A percentile compares a stretch with the other conserved stretches of the same genome.
These are phyloP conservation scores for Hypena proboscidalis DNA, from an alignment of 2,888 invertebrate species.

Conservation along the genomic window DNA sequence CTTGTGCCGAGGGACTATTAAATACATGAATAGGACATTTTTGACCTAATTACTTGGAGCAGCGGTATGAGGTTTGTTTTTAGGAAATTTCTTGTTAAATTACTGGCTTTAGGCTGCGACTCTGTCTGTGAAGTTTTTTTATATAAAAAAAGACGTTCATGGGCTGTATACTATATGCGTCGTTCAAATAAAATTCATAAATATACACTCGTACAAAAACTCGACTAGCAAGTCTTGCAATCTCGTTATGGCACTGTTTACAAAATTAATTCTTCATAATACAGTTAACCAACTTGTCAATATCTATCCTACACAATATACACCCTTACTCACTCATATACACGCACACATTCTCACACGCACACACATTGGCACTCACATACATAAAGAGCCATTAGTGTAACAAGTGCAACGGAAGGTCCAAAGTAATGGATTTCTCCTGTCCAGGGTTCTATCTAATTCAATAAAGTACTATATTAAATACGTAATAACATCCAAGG, in stretches of 20 bases:
- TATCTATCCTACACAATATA: too few relatives aligned
- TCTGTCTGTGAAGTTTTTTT: too few relatives aligned
- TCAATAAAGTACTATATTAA: conserved; percentile 32
- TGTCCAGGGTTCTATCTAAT: conserved; percentile 49
- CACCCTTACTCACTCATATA: too few relatives aligned
- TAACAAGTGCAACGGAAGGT: conserved; percentile 58
- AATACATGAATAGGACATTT: conserved; percentile 11
- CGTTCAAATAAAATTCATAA: too few relatives aligned
- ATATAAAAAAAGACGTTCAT: too few relatives aligned
- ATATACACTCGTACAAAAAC: too few relatives aligned
- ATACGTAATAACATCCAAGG: conserved; percentile 18
- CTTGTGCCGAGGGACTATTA: conserved; percentile 14
- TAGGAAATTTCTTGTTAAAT: background rate
- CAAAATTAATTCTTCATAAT: too few relatives aligned
- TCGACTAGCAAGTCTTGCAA: too few relatives aligned
- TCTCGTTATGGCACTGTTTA: too few relatives aligned
- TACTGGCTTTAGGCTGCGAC: background rate
- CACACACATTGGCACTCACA: too few relatives aligned
- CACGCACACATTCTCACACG: conserved; percentile 1
- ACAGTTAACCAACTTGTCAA: too few relatives aligned
- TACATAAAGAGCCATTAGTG: conserved; percentile 54
- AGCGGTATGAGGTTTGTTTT: conserved; percentile 7
- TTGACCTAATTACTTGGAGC: conserved; percentile 18
- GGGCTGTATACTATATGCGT: too few relatives aligned
- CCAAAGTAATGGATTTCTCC: conserved; percentile 63